These are phyloP conservation scores for Tauraco erythrolophus DNA, from an alignment of 2,113 vertebrate genomes.

Conservation along the genomic window DNA sequence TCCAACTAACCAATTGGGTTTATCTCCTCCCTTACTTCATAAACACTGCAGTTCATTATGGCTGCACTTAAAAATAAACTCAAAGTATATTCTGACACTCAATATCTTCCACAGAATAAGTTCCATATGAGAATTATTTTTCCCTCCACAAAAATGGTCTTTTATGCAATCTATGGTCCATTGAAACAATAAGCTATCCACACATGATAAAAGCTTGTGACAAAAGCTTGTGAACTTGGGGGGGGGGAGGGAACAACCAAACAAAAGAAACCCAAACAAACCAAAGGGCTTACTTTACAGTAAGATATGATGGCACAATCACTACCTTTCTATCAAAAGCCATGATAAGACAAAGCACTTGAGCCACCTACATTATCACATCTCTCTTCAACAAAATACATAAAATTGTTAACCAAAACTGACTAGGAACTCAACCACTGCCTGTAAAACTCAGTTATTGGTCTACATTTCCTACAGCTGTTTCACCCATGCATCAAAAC, in stretches of 20 bases:
- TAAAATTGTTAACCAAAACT: neutral
- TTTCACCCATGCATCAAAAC: neutral
- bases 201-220: neutral
- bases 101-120: neutral
- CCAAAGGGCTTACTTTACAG: neutral
- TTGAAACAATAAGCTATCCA: neutral
- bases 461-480: neutral
- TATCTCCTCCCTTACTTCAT: neutral
- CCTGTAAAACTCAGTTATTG: neutral
- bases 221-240: neutral
- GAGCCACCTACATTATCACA: neutral
- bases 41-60: neutral
- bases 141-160: neutral
- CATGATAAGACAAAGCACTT: neutral
- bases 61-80: neutral
- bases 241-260: no score
- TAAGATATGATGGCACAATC: neutral
- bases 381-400: neutral
- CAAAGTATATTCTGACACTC: neutral
- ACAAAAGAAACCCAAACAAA: no score
- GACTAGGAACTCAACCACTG: neutral
- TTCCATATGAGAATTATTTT: neutral
- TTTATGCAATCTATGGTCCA: neutral
- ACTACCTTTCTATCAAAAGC: neutral
- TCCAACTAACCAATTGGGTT: neutral